Conservation (phyloP, 1,140 invertebrate species). For the Episyrphus balteatus region DNA sequence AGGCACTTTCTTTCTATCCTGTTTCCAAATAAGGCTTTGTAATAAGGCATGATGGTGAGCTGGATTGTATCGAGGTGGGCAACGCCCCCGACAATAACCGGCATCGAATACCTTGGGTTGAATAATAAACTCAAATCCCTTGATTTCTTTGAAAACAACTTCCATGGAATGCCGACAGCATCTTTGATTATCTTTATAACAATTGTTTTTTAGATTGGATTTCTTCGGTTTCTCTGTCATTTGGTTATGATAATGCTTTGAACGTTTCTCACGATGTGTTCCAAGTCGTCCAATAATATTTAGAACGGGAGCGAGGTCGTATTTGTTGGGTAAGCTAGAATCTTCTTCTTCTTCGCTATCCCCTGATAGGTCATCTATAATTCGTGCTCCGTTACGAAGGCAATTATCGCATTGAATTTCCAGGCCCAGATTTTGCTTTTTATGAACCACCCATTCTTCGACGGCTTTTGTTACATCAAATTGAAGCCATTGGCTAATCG, state of each 20-base stretch:
- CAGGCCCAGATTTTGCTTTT: slow-evolving; percentile 38
- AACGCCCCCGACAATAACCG: slow-evolving; percentile 59
- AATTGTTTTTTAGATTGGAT: slow-evolving; percentile 37
- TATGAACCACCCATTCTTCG: slow-evolving; percentile 38
- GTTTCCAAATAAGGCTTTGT: slow-evolving; percentile 56
- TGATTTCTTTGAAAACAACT: slow-evolving; percentile 54
- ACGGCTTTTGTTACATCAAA: slow-evolving; percentile 43
- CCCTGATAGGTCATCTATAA: slow-evolving; percentile 21
- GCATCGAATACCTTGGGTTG: slow-evolving; percentile 61
- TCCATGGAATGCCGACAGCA: slow-evolving; percentile 56
- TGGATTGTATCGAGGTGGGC: slow-evolving; percentile 55
- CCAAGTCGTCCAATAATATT: slow-evolving; percentile 37
- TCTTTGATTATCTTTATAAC: slow-evolving; percentile 41
- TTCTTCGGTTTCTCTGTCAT: slow-evolving; percentile 16
- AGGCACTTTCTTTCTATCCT: slow-evolving; percentile 45
- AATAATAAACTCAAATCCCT: slow-evolving; percentile 57
- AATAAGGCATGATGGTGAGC: slow-evolving; percentile 61
- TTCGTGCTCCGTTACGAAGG: slow-evolving; percentile 21
- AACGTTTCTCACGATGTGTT: slow-evolving; percentile 9
- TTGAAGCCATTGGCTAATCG: slow-evolving; percentile 41
- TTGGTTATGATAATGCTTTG: neutral
- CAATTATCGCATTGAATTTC: slow-evolving; percentile 41
- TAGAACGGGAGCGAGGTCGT: slow-evolving; percentile 29
- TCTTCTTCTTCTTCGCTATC: neutral
- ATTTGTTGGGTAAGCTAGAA: neutral